phyloP scores from a whole-genome alignment of 2,797 vertebrate species.

The Onychomys arenicola region DNA sequence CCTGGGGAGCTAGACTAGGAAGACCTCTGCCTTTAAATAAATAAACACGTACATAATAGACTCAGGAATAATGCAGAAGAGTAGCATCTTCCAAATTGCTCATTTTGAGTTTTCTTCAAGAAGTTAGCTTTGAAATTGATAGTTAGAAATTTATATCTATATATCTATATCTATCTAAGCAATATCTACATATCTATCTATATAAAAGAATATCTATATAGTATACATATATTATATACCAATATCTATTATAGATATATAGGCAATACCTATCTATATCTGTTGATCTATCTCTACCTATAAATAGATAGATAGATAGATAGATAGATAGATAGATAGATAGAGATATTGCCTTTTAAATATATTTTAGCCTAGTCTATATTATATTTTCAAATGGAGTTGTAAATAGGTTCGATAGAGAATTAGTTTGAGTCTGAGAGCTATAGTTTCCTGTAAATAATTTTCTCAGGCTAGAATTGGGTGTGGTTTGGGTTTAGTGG shows the following conservation, averaged over 20 bases:
- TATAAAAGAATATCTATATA: neutral
- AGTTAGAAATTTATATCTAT: neutral
- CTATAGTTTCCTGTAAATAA: neutral
- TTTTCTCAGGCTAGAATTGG: neutral
- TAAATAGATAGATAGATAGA: neutral
- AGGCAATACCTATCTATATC: neutral
- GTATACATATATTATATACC: neutral
- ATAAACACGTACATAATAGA: neutral
- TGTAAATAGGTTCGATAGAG: neutral
- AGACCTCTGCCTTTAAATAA: neutral
- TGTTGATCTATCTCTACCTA: neutral
- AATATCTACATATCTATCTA: neutral
- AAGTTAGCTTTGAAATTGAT: neutral
- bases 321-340: neutral
- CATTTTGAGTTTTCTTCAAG: neutral
- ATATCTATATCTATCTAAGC: neutral
- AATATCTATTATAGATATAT: neutral
- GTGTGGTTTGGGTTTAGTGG: neutral
- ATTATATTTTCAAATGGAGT: neutral
- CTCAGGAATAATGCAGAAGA: neutral
- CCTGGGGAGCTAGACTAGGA: neutral
- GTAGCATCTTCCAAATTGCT: neutral
- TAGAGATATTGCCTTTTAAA: neutral
- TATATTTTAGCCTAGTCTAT: neutral
- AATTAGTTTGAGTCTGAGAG: neutral